Conservation (phyloP, 2,113 vertebrate species). For the Rhegmatorhina hoffmannsi region DNA sequence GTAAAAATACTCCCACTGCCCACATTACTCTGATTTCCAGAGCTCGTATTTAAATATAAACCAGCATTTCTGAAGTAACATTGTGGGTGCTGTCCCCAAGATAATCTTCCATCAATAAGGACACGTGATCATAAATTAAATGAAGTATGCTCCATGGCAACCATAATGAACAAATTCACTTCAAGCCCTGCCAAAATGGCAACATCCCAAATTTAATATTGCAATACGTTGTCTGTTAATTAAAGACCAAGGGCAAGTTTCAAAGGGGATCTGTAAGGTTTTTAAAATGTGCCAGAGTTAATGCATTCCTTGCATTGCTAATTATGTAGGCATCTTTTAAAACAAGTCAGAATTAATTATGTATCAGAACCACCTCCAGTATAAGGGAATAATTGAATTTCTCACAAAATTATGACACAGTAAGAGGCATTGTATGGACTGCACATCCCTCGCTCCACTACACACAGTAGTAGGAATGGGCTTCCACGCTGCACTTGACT, state of each 20-base stretch:
- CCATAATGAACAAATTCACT: neutral
- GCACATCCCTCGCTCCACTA: neutral
- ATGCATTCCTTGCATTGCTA: constrained; percentile 3
- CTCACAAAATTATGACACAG: neutral
- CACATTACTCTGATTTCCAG: neutral
- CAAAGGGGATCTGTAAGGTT: constrained; percentile 28
- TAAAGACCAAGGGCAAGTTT: constrained; percentile 55
- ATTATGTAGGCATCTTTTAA: constrained; percentile 41
- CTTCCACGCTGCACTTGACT: neutral
- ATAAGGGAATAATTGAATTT: constrained; percentile 31
- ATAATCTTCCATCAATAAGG: constrained; percentile 14
- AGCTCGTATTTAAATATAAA: neutral
- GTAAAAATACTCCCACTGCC: neutral
- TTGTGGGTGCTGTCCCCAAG: constrained; percentile 26
- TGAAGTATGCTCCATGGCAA: constrained; percentile 3
- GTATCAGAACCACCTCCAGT: neutral
- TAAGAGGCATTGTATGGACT: neutral
- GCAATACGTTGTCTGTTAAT: constrained; percentile 29
- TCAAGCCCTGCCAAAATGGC: constrained; percentile 46
- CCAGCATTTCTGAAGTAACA: neutral
- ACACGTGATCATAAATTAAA: constrained; percentile 14
- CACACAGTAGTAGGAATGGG: neutral
- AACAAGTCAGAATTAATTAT: constrained; percentile 33
- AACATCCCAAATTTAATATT: constrained; percentile 41
- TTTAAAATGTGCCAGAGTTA: constrained; percentile 19